Evolutionary conservation across 2,888 invertebrate genomes (phyloP).

Genomic region (Athrips mouffetella): DNA sequence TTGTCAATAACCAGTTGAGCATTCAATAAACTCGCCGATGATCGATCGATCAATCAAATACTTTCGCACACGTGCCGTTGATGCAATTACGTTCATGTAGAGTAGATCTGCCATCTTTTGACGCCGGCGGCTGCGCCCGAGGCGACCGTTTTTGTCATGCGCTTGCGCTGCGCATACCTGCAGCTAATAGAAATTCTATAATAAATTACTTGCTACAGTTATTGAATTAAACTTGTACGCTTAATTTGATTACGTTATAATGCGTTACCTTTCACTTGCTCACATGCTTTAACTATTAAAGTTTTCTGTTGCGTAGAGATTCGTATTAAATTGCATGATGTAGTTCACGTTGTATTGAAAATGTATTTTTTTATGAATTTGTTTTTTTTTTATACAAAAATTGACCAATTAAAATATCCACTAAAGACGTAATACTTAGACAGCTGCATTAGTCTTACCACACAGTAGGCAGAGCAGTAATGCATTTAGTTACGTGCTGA

Average conservation of each 20-base stretch:
- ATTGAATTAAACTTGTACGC: neutral
- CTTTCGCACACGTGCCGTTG: conserved; percentile 2
- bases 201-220: neutral
- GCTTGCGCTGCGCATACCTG: neutral
- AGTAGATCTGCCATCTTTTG: neutral
- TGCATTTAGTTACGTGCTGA: too few species aligned
- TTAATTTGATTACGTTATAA: neutral
- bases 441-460: too few species aligned
- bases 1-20: neutral
- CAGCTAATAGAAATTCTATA: neutral
- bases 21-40: conserved; percentile 2
- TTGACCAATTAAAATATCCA: too few species aligned
- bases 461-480: too few species aligned
- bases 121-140: neutral
- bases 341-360: too few species aligned
- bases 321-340: neutral
- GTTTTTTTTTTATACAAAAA: too few species aligned
- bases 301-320: neutral
- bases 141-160: conserved; percentile 5
- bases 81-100: neutral
- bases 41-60: neutral
- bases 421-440: too few species aligned
- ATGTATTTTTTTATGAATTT: too few species aligned
- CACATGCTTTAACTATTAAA: neutral
- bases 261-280: neutral